phyloP scores from a whole-genome alignment of 2,888 invertebrate genomes.

The Drosophila meridionalis region DNA sequence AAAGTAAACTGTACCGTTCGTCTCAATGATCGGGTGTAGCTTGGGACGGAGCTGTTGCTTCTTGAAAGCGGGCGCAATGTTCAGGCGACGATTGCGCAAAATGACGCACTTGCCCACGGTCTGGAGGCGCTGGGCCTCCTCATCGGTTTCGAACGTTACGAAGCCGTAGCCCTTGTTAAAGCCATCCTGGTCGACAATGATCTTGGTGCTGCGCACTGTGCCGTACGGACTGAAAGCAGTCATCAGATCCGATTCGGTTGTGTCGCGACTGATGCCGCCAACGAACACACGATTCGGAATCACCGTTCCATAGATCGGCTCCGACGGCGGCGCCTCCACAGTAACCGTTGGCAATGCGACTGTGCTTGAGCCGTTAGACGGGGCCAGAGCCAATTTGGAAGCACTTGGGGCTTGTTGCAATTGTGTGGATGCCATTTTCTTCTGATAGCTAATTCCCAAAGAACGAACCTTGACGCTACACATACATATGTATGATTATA shows the following conservation, averaged over 20 bases:
- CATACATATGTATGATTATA: not conserved
- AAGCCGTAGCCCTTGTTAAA: conserved; percentile 92
- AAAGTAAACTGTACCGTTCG: conserved; percentile 19
- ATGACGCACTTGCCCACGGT: conserved; percentile 85
- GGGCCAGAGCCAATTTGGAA: not conserved
- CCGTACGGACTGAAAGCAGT: conserved; percentile 94
- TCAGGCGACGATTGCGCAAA: conserved; percentile 34
- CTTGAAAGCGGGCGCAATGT: conserved; percentile 45
- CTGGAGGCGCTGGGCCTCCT: conserved; percentile 90
- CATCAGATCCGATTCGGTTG: conserved; percentile 94
- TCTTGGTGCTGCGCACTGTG: conserved; percentile 94
- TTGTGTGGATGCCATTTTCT: conserved; percentile 20
- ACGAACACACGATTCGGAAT: conserved; percentile 97
- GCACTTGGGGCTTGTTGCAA: not conserved
- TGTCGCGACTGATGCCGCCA: conserved; percentile 93
- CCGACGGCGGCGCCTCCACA: conserved; percentile 3
- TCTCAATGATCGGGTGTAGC: conserved; percentile 13
- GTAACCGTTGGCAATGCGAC: not conserved
- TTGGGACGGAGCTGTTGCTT: conserved; percentile 17
- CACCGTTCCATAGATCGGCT: conserved; percentile 87
- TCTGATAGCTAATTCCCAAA: not conserved
- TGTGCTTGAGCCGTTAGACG: not conserved
- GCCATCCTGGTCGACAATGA: conserved; percentile 95
- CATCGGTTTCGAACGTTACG: conserved; percentile 93
- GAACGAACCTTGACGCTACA: not conserved